phyloP scores from a whole-genome alignment of 2,888 invertebrate species.

The Lamellibrachia satsuma region DNA sequence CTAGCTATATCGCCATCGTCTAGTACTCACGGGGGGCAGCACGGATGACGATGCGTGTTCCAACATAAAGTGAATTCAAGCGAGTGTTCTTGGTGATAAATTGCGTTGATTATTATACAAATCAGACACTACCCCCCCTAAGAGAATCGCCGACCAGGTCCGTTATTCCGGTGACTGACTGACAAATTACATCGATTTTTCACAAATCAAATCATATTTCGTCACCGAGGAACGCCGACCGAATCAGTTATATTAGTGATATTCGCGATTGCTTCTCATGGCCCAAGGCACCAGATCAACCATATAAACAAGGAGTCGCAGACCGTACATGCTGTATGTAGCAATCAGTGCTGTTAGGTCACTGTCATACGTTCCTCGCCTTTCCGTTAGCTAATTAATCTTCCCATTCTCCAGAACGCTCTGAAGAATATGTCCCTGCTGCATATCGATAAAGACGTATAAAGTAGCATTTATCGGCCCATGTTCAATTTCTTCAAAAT shows the following conservation, averaged over 20 bases:
- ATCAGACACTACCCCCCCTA: neutral
- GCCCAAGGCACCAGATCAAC: neutral
- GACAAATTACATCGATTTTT: neutral
- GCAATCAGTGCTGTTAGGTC: neutral
- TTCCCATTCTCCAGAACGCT: neutral
- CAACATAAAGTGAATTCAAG: neutral
- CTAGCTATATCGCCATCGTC: neutral
- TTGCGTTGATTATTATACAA: neutral
- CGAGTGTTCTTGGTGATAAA: neutral
- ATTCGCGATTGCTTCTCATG: neutral
- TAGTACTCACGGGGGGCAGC: neutral
- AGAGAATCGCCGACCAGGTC: neutral
- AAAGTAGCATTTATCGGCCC: neutral
- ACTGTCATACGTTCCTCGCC: neutral
- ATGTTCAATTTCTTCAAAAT: neutral
- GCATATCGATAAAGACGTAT: neutral
- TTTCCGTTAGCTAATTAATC: neutral
- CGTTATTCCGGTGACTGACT: neutral
- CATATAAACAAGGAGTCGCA: neutral
- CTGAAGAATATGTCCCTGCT: neutral
- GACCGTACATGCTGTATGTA: neutral
- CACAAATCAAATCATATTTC: neutral
- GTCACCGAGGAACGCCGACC: neutral
- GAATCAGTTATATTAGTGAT: conserved; percentile 17
- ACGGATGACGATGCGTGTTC: neutral